Base-by-base conservation (phyloP, 1,140 invertebrate genomes). In the Brachionus sp. region DNA sequence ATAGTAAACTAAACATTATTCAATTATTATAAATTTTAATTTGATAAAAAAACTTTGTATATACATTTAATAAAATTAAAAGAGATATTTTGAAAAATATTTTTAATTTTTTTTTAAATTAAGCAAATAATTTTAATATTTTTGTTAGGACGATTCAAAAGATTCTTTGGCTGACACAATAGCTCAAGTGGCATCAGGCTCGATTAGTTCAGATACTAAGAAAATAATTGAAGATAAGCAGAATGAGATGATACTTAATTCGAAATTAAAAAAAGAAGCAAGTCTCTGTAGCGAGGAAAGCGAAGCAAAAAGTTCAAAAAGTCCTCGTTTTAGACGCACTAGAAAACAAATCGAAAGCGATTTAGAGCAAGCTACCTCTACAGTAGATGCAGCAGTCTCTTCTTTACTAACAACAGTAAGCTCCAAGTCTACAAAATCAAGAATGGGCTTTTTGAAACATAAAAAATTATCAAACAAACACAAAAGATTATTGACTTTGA, bases 91-190 rank as follows among this genome's bases (percentile, higher is more conserved):
- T n/a, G n/a, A n/a, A n/a, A n/a, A n/a, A n/a, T n/a, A n/a, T n/a
- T n/a, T n/a, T n/a, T n/a, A n/a, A n/a, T n/a, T n/a, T n/a, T n/a
- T n/a, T n/a, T n/a, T n/a, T n/a, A n/a, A n/a, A n/a, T n/a, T n/a
- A n/a, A n/a, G n/a, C n/a, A n/a, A n/a, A n/a, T n/a, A n/a, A n/a
- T n/a, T n/a, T n/a, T n/a, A 25, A 75, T 13, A 23, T 13, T 44
- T 23, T 46, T 19, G 46, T 25, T 44, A 44, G 37, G 42, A 75
- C 5, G 70, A 75, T 12, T 75, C 70, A 39, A 46, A 75, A 7
- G 70, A 75, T 46, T 75, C 70, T 5, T 75, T 75, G 42, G 42
- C 70, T 23, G 25, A 75, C 44, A 75, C 70, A 75, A 75, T 75
- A 75, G 70, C 70, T 12, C 39, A 75, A 75, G 70, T 75, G 13